phyloP scores from a whole-genome alignment of 2,888 invertebrate genomes.

The Cordilura impudica region DNA sequence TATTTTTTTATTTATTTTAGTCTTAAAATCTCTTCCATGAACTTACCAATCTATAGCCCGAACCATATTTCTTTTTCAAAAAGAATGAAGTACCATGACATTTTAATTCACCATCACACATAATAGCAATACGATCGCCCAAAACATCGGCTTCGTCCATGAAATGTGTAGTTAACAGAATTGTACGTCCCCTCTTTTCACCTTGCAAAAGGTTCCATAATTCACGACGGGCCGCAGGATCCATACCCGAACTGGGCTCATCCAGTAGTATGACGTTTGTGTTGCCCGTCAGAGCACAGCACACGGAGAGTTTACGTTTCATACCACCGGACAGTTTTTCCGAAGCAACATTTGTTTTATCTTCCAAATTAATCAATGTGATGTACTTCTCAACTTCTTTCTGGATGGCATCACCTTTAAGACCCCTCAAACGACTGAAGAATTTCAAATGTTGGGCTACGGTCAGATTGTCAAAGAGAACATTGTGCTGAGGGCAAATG shows the following conservation, averaged over 20 bases:
- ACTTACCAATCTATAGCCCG: slow-evolving; percentile 86
- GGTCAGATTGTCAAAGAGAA: slow-evolving; percentile 89
- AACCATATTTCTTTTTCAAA: slow-evolving; percentile 90
- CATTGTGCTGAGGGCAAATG: slow-evolving; percentile 91
- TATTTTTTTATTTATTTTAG: too few species aligned
- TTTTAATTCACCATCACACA: slow-evolving; percentile 88
- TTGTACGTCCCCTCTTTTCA: slow-evolving; percentile 85
- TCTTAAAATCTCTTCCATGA: neutral
- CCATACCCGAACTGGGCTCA: slow-evolving; percentile 91
- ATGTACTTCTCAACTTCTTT: slow-evolving; percentile 83
- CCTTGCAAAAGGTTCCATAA: slow-evolving; percentile 89
- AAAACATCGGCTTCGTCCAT: slow-evolving; percentile 95
- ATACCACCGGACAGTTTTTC: slow-evolving; percentile 86
- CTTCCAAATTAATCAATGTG: slow-evolving; percentile 82
- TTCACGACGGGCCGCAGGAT: slow-evolving; percentile 89
- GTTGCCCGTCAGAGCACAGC: slow-evolving; percentile 86
- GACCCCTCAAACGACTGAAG: slow-evolving; percentile 86
- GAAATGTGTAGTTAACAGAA: slow-evolving; percentile 90
- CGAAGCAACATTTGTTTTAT: slow-evolving; percentile 82
- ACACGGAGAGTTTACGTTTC: slow-evolving; percentile 87
- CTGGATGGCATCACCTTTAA: slow-evolving; percentile 79
- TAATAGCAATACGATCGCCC: slow-evolving; percentile 92
- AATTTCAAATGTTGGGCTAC: slow-evolving; percentile 90
- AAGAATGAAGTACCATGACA: slow-evolving; percentile 90
- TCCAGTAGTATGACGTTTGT: slow-evolving; percentile 86